A percentile compares a stretch with the other conserved stretches of the same genome.
Conservation (phyloP, 2,113 vertebrate species). For the Chloropsis cyanopogon region DNA sequence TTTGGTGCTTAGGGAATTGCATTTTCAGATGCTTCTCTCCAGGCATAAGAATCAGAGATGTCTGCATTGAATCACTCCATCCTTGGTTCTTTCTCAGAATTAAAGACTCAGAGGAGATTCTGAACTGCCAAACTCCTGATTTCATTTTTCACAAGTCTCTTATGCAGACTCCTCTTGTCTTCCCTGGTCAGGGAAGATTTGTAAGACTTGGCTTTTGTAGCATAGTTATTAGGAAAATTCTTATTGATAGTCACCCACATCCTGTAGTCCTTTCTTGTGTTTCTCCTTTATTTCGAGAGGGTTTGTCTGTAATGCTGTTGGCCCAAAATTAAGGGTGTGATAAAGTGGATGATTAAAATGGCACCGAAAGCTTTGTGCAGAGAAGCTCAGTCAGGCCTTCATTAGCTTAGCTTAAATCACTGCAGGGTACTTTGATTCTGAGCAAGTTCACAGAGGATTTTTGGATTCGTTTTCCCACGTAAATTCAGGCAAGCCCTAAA, state of each 20-base stretch:
- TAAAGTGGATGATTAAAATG: neutral
- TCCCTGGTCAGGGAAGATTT: neutral
- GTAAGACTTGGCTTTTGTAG: neutral
- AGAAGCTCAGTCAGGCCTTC: neutral
- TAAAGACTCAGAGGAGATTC: neutral
- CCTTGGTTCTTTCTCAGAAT: neutral
- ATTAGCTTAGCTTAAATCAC: constrained; percentile 19
- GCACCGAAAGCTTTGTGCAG: neutral
- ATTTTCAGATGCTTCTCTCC: neutral
- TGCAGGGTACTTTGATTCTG: constrained; percentile 11
- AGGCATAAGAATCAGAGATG: neutral
- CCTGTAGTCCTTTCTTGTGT: neutral
- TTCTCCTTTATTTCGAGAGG: neutral
- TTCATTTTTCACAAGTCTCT: neutral
- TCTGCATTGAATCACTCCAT: neutral
- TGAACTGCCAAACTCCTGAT: neutral
- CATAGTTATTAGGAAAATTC: neutral
- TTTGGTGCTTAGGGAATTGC: neutral
- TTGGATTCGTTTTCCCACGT: constrained; percentile 21
- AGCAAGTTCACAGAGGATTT: constrained; percentile 18
- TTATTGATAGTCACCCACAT: neutral
- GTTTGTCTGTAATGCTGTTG: neutral
- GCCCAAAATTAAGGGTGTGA: neutral
- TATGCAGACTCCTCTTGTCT: neutral
- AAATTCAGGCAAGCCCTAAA: neutral